Evolutionary conservation across 2,797 vertebrate species (phyloP), one percentile per base, ranked within the genome.

Genomic region (Arnoldichthys spilopterus): DNA sequence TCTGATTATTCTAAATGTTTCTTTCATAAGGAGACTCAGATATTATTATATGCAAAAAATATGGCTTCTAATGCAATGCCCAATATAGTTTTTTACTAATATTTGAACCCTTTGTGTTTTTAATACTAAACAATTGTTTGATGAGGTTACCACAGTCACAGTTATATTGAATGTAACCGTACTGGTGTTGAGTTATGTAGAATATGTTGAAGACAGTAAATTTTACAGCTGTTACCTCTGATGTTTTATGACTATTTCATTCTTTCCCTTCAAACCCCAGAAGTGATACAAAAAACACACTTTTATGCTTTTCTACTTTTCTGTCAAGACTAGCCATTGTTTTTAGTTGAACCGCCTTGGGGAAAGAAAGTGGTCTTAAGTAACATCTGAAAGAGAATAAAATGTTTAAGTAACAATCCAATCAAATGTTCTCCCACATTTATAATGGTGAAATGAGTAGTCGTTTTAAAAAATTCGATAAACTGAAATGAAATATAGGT

Each of bases 401-500:
- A 47, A 58, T 1, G 22, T 28, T 28, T 51, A 63, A 22, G 11
- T 24, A 59, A n/a, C 18, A 20, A 13, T 16, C 8, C 32, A 77
- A 75, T 78, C n/a, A 43, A 67, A 67, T 75, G 74, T 26, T 58
- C 15, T 74, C 20, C 43, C 53, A 2, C 45, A 59, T 28, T 74
- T 82, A 49, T 72, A 82, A 80, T 82, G 34, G 72, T 40, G 75
- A 40, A 68, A 80, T 56, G 63, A 53, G 43, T n/a, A 72, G 47
- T 74, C 18, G 28, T 75, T 66, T 28, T 62, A n/a, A n/a, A 82
- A 76, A 74, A 43, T 20, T 67, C 56, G 56, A 78, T 85, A 80
- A 85, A 77, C 66, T 12, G 54, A 78, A 78, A 79, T 85, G 26
- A 80, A 74, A 81, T 82, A 74, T 75, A 71, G 71, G 78, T 81